Evolutionary conservation across 2,113 vertebrate species (phyloP), one percentile per base, ranked within the genome.

Genomic region (Osmerus eperlanus): DNA sequence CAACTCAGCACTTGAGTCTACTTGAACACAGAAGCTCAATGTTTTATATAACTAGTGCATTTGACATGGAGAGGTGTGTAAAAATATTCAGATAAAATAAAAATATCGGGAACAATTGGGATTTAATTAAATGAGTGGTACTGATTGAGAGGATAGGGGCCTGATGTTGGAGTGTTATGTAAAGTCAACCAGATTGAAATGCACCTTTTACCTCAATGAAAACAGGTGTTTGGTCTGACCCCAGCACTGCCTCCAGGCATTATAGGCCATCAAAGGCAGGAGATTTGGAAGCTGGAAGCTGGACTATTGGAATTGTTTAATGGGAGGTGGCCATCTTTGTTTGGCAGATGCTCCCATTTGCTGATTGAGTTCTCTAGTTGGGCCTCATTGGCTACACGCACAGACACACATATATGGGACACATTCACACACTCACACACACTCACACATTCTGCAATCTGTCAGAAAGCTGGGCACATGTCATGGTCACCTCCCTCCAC

Each of bases 341-440:
- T 68, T 78, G 76, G 63, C 71, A 67, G 56, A 74, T 70, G 71
- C 52, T 77, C 55, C 29, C 65, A 47, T 51, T 29, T 18, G 55
- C 25, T 72, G 67, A 68, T 77, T 72, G 54, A 41, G 76, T 78
- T 61, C 41, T 68, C 60, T 73, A 65, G 71, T 70, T 65, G 65
- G 70, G 54, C 70, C 67, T 72, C 29, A 8, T 65, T 65, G 64
- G 64, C 68, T 5, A 14, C 67, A 65, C 56, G 25, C 63, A 54
- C 58, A 55, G 59, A 62, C 56, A 72, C 59, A 65, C 23, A 60
- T 7, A 16, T 52, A 68, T 55, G 29, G 36, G 36, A 61, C 28
- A 29, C 61, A 64, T 28, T 16, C 6, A 18, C 28, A 5, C 14
- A 63, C 61, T 7, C 14, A 61, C 59, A 23, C 23, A 23, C 23